Evolutionary conservation across 2,797 vertebrate species (phyloP).

Genomic region (Vipera ursinii): DNA sequence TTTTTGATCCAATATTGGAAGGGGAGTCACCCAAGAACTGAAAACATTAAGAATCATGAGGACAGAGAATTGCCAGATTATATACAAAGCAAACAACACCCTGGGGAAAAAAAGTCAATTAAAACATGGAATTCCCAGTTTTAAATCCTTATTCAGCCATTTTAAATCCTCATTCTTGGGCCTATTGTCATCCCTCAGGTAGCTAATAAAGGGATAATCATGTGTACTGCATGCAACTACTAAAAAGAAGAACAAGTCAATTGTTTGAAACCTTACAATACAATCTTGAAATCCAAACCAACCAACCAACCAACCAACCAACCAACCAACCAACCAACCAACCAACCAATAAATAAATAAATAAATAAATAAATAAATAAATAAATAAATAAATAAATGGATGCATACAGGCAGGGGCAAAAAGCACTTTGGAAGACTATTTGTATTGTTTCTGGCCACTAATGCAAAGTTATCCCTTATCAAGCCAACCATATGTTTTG

Average conservation of each 20-base stretch:
- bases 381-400: too few species aligned
- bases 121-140: neutral
- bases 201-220: neutral
- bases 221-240: neutral
- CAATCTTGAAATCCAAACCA: neutral
- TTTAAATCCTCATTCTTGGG: neutral
- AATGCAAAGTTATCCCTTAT: neutral
- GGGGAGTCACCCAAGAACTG: neutral
- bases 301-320: too few species aligned
- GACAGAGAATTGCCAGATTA: neutral
- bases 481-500: neutral
- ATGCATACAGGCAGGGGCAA: neutral
- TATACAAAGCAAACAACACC: neutral
- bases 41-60: neutral
- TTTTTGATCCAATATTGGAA: neutral
- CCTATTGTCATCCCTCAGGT: neutral
- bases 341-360: too few species aligned
- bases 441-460: neutral
- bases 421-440: neutral
- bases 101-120: neutral
- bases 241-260: neutral
- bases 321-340: too few species aligned
- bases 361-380: too few species aligned
- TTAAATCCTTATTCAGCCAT: neutral
- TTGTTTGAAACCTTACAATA: neutral